phyloP scores from a whole-genome alignment of 2,888 invertebrate genomes.

The Campopleginae sp. region DNA sequence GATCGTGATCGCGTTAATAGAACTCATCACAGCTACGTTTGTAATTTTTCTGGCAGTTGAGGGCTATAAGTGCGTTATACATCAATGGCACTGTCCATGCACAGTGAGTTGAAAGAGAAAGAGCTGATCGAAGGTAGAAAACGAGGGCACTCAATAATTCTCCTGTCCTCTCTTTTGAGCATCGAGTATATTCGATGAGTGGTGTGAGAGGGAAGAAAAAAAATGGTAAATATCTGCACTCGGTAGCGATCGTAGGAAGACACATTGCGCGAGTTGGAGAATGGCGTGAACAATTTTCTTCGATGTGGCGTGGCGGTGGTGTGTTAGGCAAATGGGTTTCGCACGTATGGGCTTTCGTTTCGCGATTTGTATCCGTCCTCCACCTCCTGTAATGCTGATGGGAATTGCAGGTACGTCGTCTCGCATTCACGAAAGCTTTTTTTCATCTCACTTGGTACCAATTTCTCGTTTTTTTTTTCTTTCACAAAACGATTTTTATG shows the following conservation, averaged over 20 bases:
- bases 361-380: constrained; percentile 63
- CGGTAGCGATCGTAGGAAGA: constrained; percentile 45
- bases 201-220: constrained; percentile 11
- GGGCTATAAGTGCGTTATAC: background rate
- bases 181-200: background rate
- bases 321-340: constrained; percentile 59
- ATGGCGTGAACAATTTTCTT: constrained; percentile 59
- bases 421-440: constrained; percentile 60
- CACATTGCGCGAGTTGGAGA: constrained; percentile 49
- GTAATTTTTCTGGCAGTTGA: background rate
- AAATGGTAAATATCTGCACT: constrained; percentile 63
- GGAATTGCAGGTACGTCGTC: constrained; percentile 64
- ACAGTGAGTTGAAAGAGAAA: background rate
- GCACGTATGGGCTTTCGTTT: constrained; percentile 65
- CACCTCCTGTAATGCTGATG: constrained; percentile 57
- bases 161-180: background rate
- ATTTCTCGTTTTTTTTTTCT: constrained; percentile 23
- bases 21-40: background rate
- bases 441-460: constrained; percentile 30
- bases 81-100: background rate
- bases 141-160: constrained; percentile 2
- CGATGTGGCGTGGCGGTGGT: constrained; percentile 42
- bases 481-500: constrained; percentile 26
- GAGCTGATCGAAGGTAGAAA: background rate
- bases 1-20: background rate